A percentile compares a stretch with the other conserved stretches of the same genome.
Conservation (phyloP, 2,888 invertebrate genomes). For the Sesamia inferens region DNA sequence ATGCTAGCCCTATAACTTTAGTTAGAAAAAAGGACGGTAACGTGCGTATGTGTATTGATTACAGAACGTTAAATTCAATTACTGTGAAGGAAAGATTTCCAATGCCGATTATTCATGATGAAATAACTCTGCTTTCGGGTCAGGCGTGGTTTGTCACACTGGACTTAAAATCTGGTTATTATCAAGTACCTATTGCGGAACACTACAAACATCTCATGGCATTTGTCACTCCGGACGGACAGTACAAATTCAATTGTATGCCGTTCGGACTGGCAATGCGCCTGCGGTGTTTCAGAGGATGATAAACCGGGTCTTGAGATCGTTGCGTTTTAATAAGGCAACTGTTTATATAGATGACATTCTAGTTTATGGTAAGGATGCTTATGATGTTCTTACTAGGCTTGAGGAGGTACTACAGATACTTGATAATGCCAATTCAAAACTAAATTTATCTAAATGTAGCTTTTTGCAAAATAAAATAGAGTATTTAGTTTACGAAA, state of each 20-base stretch:
- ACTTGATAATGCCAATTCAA: background rate
- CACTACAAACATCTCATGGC: background rate
- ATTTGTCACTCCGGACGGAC: background rate
- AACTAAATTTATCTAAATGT: background rate
- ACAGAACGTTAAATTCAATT: background rate
- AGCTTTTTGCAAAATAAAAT: background rate
- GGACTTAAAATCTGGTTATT: background rate
- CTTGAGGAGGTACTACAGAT: background rate
- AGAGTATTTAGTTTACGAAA: background rate
- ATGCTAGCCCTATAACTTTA: no score
- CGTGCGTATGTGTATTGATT: no score
- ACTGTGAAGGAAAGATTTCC: background rate
- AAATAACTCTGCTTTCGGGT: background rate
- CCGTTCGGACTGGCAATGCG: background rate
- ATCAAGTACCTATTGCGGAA: background rate
- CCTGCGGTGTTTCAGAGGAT: background rate
- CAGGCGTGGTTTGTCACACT: background rate
- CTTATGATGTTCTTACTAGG: background rate
- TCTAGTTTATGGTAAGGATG: background rate
- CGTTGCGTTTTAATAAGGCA: background rate
- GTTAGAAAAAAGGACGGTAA: no score
- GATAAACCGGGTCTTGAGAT: no score
- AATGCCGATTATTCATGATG: constrained; percentile 1
- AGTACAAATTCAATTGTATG: background rate
- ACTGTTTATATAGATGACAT: background rate